phyloP scores from a whole-genome alignment of 2,113 vertebrate species.

The Cairina moschata region DNA sequence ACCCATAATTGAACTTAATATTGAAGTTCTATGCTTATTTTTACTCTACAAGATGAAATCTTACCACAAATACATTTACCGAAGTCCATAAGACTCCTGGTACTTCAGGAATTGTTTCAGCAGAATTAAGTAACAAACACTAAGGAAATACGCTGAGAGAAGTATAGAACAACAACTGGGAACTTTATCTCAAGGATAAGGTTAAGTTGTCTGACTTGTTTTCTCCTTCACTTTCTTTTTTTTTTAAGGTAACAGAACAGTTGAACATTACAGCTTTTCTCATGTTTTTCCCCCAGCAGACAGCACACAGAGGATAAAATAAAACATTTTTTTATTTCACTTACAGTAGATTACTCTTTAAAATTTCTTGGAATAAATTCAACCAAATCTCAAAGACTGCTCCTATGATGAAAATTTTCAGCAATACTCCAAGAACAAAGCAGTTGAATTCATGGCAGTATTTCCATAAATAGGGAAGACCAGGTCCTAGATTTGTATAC shows the following conservation, averaged over 20 bases:
- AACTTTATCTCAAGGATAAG: background rate
- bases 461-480: background rate
- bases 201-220: background rate
- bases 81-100: background rate
- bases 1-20: background rate
- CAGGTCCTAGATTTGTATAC: background rate
- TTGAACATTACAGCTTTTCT: background rate
- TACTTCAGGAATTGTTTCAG: background rate
- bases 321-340: background rate
- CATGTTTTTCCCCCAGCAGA: background rate
- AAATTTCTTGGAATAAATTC: constrained; percentile 23
- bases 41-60: background rate
- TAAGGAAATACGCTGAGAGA: background rate
- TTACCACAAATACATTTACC: background rate
- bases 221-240: background rate
- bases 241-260: background rate
- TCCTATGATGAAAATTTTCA: constrained; percentile 6
- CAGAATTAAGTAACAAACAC: background rate
- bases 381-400: background rate
- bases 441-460: background rate
- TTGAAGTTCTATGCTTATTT: background rate
- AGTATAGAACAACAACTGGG: background rate
- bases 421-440: background rate
- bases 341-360: background rate
- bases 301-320: background rate